Evolutionary conservation across 2,797 vertebrate species (phyloP).

Genomic region (Apodemus agrarius): DNA sequence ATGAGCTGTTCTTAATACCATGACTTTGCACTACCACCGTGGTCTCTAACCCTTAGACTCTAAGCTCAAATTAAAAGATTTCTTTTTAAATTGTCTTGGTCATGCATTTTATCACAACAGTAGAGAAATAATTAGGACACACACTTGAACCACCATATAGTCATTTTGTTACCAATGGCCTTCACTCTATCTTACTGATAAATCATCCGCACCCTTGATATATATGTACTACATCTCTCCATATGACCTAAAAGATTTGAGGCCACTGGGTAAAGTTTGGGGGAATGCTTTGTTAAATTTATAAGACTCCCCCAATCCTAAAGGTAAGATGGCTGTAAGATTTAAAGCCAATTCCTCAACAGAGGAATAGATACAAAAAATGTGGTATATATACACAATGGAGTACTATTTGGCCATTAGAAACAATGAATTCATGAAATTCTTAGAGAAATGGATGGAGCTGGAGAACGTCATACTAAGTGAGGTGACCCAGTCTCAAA

Average conservation of each 20-base stretch:
- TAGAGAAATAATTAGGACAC: background rate
- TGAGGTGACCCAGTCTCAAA: no score
- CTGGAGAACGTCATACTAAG: no score
- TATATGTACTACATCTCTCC: background rate
- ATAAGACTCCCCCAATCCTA: background rate
- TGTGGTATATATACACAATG: no score
- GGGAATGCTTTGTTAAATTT: background rate
- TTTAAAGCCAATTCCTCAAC: no score
- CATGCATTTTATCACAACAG: background rate
- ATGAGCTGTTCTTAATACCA: background rate
- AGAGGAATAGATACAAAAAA: no score
- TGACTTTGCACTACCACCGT: background rate
- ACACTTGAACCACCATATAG: background rate
- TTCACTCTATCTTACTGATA: background rate
- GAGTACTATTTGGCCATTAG: no score
- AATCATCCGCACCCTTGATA: background rate
- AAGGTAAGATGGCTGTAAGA: background rate
- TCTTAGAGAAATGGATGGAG: no score
- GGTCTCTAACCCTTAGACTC: background rate
- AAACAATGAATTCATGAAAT: no score
- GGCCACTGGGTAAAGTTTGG: background rate
- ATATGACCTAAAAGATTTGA: background rate
- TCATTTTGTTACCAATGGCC: background rate
- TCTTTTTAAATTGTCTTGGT: background rate
- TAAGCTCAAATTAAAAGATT: background rate